Conservation (phyloP, 2,888 invertebrate species). For the Ormyrus nitidulus region DNA sequence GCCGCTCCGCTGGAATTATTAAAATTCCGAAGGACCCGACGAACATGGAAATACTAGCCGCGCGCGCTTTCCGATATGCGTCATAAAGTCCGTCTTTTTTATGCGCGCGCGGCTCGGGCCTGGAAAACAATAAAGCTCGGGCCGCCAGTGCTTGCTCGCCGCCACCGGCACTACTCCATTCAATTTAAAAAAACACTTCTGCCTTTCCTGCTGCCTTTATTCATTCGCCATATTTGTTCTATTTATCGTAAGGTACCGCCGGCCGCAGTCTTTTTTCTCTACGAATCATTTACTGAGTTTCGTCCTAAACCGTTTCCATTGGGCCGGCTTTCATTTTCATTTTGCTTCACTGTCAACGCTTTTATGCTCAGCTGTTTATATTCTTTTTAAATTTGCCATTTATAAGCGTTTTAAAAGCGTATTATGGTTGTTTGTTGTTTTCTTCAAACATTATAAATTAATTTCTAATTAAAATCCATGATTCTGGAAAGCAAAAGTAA, state of each 20-base stretch:
- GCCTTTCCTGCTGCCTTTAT: neutral
- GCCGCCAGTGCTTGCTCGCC: neutral
- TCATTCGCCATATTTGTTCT: constrained; percentile 8
- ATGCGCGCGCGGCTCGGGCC: no score
- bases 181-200: constrained; percentile 6
- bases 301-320: neutral
- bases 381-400: constrained; percentile 10
- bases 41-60: neutral
- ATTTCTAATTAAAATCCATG: no score
- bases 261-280: neutral
- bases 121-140: constrained; percentile 1
- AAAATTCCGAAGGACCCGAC: constrained; percentile 1
- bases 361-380: neutral
- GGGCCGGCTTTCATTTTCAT: neutral
- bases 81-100: no score
- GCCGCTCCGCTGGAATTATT: neutral
- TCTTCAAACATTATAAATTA: no score
- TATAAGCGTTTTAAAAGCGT: no score
- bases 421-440: no score
- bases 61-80: neutral
- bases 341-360: no score
- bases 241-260: constrained; percentile 24
- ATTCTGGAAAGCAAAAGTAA: no score
- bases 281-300: neutral
- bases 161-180: neutral